phyloP scores from a whole-genome alignment of 37 sponge, comb jelly and placozoan species.

The Agelas oroides region DNA sequence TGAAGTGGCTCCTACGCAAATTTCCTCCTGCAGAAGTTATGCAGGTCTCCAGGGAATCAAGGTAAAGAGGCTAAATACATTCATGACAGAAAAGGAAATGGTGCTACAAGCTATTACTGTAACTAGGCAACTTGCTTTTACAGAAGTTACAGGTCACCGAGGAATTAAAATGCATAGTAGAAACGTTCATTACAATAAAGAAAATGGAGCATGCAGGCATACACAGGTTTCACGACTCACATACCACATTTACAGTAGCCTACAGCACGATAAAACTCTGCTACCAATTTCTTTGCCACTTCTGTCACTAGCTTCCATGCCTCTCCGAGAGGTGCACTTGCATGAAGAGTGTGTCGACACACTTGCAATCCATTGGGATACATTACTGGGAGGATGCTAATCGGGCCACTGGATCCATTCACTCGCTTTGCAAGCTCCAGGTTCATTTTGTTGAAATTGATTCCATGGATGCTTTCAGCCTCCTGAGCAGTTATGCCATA shows the following conservation, averaged over 20 bases:
- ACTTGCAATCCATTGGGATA: constrained; percentile 50
- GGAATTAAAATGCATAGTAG: too few species aligned
- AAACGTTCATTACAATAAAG: too few species aligned
- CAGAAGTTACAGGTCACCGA: too few species aligned
- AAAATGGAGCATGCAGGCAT: too few species aligned
- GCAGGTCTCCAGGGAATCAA: too few species aligned
- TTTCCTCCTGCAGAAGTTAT: too few species aligned
- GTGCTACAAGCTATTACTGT: too few species aligned
- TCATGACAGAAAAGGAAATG: too few species aligned
- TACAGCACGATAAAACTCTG: constrained; percentile 61
- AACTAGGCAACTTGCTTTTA: too few species aligned
- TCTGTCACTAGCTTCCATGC: constrained; percentile 34
- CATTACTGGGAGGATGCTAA: constrained; percentile 58
- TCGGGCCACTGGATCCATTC: constrained; percentile 60
- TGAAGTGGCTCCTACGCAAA: too few species aligned
- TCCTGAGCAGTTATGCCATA: constrained; percentile 66
- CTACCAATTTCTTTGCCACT: constrained; percentile 43
- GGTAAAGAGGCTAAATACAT: too few species aligned
- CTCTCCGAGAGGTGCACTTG: constrained; percentile 10
- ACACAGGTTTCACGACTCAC: too few species aligned
- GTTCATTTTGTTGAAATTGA: constrained; percentile 75
- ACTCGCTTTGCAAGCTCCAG: constrained; percentile 51
- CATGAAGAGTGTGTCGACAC: constrained; percentile 32
- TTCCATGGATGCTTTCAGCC: constrained; percentile 62
- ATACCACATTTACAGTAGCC: constrained; percentile 77